Percentiles rank a stretch among this genome's conserved stretches.
Evolutionary conservation across 2,113 vertebrate genomes (phyloP).

Genomic region (Glaucomys volans): DNA sequence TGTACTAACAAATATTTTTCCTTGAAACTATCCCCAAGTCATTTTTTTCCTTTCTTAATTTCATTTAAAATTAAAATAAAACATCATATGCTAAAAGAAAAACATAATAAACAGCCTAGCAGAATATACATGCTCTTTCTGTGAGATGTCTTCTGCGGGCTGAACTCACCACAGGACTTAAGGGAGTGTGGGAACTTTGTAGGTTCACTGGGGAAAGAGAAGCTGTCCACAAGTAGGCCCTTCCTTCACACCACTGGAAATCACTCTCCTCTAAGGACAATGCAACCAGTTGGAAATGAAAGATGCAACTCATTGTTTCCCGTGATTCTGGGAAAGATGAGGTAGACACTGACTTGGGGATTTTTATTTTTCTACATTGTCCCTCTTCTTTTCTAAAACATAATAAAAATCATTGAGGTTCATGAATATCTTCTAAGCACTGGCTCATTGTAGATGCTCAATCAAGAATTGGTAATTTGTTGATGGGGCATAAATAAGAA

Average conservation of each 20-base stretch:
- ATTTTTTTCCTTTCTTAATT: conserved; percentile 7
- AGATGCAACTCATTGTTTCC: not conserved
- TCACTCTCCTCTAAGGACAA: not conserved
- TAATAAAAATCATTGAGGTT: not conserved
- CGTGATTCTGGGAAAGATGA: not conserved
- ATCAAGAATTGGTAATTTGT: not conserved
- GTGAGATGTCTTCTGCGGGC: not conserved
- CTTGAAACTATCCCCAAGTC: not conserved
- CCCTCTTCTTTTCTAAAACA: not conserved
- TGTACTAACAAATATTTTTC: not conserved
- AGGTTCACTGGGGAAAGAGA: not conserved
- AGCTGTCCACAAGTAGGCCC: not conserved
- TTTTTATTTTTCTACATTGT: not conserved
- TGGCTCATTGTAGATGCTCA: not conserved
- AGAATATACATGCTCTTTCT: not conserved
- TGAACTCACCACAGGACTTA: not conserved
- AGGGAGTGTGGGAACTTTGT: not conserved
- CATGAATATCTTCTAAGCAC: not conserved
- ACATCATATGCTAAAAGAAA: not conserved
- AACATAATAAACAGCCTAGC: not conserved
- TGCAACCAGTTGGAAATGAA: not conserved
- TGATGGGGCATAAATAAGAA: not conserved
- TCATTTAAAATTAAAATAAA: not conserved
- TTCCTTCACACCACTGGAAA: not conserved
- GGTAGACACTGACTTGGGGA: not conserved